Base-by-base conservation (phyloP, 2,888 invertebrate genomes). In the Epistrophe eligans region DNA sequence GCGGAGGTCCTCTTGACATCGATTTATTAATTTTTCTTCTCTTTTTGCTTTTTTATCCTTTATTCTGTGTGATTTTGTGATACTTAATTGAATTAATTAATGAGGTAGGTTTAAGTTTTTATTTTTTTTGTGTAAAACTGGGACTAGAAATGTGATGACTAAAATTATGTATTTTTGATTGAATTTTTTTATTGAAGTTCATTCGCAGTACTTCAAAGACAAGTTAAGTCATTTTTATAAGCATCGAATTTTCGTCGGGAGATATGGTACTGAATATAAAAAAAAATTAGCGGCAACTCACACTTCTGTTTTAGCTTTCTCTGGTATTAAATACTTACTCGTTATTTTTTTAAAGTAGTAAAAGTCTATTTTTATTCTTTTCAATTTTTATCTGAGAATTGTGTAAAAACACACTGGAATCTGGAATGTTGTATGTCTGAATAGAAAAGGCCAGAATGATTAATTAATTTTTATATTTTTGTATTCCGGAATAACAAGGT, bases 1-100 rank as follows among this genome's bases (percentile, higher is more conserved):
- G 40, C 50, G 70, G 58, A 73, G 50, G 43, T 74, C 62, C 81
- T 79, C 81, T 81, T 85, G 85, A 85, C 85, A 85, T 77, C 81
- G 81, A 81, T 85, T 85, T 66, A 50, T 72, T 66, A 71, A 43
- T 72, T 77, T 64, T 40, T 48, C 55, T 40, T 48, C 48, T 32
- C 11, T 9, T 32, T 60, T 48, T 11, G 2, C 24, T 3, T 9
- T 24, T 55, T 55, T 55, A 55, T 64, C 40, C 58, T 67, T 48
- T n/a, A 11, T 11, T 48, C 48, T 45, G 43, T 66, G 43, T 8
- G 57, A 48, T 45, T 57, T 60, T 55, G 19, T 64, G 48, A 52
- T 71, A 72, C 72, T 55, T 72, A 77, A 84, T 84, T 84, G 80
- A 84, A 80, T 84, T 80, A 80, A 84, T 84, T 80, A 80, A 72